Conservation (phyloP, 2,113 vertebrate genomes). For the Microtus oregoni region DNA sequence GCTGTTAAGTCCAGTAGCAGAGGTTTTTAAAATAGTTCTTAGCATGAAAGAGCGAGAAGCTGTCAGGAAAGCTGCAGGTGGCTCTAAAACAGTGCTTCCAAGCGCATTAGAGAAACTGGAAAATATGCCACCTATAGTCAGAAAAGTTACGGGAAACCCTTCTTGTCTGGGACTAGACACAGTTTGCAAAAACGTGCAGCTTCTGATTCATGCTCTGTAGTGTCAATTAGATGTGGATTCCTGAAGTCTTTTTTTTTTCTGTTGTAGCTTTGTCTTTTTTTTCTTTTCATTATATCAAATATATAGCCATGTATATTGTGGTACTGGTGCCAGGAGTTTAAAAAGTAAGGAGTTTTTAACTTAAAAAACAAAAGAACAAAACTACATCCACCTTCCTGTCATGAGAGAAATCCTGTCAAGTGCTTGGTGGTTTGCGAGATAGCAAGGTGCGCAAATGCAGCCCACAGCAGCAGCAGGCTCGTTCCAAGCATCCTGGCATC, state of each 20-base stretch:
- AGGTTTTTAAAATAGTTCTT: neutral
- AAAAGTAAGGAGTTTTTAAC: neutral
- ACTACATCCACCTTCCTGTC: no score
- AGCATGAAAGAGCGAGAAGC: no score
- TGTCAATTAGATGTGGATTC: neutral
- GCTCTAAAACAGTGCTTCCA: neutral
- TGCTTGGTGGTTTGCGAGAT: neutral
- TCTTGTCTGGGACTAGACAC: conserved; percentile 96
- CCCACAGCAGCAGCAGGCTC: fast-evolving
- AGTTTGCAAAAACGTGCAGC: conserved; percentile 83
- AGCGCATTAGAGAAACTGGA: conserved; percentile 62
- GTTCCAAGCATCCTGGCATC: neutral
- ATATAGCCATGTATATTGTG: conserved; percentile 94
- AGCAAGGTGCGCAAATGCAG: neutral
- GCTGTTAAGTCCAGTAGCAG: neutral
- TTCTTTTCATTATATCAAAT: conserved; percentile 92
- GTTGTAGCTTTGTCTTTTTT: conserved; percentile 93
- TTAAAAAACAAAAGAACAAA: neutral
- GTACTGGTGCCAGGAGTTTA: conserved; percentile 94
- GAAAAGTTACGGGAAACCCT: conserved; percentile 90
- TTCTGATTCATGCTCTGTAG: neutral
- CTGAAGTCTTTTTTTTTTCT: conserved; percentile 82
- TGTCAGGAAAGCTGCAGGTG: neutral
- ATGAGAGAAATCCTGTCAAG: neutral
- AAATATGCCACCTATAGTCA: conserved; percentile 91